Percentiles rank a stretch among this genome's conserved stretches.
Conservation (phyloP, 2,888 invertebrate genomes). For the Drosophila kuntzei region DNA sequence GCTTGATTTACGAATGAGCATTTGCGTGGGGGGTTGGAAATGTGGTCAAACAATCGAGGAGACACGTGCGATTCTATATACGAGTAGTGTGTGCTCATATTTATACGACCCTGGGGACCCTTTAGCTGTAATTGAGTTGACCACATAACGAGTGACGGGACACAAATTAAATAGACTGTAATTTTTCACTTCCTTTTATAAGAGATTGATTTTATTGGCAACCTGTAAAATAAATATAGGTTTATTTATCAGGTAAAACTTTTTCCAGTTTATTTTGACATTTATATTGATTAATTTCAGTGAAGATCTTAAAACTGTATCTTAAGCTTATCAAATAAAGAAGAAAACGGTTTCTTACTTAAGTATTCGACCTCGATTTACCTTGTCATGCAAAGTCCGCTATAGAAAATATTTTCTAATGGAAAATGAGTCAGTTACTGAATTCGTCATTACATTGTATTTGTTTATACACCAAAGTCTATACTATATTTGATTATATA, state of each 20-base stretch:
- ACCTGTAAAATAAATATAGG: neutral
- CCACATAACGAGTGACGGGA: neutral
- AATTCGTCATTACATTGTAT: constrained; percentile 1
- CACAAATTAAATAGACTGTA: neutral
- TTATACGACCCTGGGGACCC: constrained; percentile 52
- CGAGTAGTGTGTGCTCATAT: constrained; percentile 5
- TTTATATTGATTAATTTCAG: too few species aligned
- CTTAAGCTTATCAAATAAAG: neutral
- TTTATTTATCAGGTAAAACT: neutral
- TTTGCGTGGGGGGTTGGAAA: neutral
- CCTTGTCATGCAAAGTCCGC: neutral
- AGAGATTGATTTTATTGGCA: too few species aligned
- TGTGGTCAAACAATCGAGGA: constrained; percentile 15
- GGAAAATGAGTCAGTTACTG: constrained; percentile 3
- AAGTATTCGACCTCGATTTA: neutral
- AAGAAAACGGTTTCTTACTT: neutral
- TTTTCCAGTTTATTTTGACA: neutral
- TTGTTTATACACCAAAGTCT: constrained; percentile 1
- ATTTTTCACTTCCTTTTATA: neutral
- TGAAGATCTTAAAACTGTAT: neutral
- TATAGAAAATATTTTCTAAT: neutral
- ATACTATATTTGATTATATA: neutral
- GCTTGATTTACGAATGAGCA: constrained; percentile 48
- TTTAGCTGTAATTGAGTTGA: constrained; percentile 9
- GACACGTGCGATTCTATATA: constrained; percentile 39